Base-by-base conservation (phyloP, 2,113 vertebrate genomes). In the Himantopus leucocephalus region DNA sequence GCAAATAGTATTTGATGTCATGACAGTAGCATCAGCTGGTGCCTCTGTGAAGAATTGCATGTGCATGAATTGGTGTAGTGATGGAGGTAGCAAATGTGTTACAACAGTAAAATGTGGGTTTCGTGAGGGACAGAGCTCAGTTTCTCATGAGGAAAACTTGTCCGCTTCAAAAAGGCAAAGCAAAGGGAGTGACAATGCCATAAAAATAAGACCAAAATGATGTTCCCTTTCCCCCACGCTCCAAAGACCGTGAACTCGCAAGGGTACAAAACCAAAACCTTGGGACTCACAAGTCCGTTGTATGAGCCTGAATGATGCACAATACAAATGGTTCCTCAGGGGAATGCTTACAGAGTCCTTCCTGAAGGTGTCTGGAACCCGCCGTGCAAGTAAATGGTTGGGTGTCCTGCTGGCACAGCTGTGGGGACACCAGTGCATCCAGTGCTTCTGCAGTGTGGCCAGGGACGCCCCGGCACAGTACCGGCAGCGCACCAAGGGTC, bases 401-500 rank as follows among this genome's bases (percentile, higher is more conserved):
- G 1, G 1, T 14, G 12, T 52, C 23, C 34, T 29, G 50, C 19
- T 53, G 8, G 29, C 34, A 34, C 14, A 19, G 23, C 34, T 27
- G 6, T 20, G 39, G 47, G 37, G 27, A 8, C 60, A 62, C 45
- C 18, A 19, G 47, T 15, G 34, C 62, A 35, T 17, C 15, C 30
- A 18, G 17, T 56, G 58, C 23, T 12, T 26, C 76, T 32, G 48
- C 8, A 14, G 23, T 1, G 8, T 32, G n/a, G 30, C 20, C 23
- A n/a, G 45, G 39, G 22, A 24, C 7, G 12, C 5, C 22, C 27
- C 1, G 5, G 43, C 34, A 45, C 37, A 20, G 34, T 11, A 37
- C 8, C 2, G 1, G 13, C 9, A 30, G 21, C 2, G 2, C 8
- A 14, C 34, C 6, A 39, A 39, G n/a, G 62, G 21, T 41, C 24